phyloP scores from a whole-genome alignment of 2,113 vertebrate genomes.

The Podiceps cristatus region DNA sequence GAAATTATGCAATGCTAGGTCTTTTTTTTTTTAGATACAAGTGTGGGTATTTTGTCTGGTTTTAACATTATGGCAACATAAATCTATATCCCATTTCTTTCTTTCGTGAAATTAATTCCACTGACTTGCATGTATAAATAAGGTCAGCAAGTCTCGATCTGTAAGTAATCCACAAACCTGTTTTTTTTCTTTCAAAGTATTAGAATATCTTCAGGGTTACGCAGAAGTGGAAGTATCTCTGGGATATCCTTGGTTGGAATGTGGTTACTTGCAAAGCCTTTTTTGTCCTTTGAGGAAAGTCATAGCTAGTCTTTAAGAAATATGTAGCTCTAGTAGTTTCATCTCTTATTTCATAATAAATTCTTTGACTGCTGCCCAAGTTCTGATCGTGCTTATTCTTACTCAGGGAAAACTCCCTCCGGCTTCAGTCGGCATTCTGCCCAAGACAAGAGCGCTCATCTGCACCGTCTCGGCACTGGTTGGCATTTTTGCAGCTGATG shows the following conservation, averaged over 20 bases:
- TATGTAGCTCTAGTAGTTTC: background rate
- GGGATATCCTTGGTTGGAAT: background rate
- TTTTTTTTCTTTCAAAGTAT: background rate
- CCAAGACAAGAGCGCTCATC: fast-evolving
- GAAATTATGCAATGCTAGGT: background rate
- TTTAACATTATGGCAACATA: background rate
- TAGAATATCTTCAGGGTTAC: background rate
- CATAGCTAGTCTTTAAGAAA: background rate
- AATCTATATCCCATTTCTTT: background rate
- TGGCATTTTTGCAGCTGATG: background rate
- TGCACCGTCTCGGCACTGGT: background rate
- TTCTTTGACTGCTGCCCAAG: background rate
- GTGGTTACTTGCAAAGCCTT: background rate
- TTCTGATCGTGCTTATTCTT: background rate
- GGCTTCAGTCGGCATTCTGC: background rate
- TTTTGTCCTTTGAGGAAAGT: background rate
- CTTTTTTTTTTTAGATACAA: background rate
- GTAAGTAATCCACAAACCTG: background rate
- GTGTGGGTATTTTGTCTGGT: background rate
- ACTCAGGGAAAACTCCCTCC: background rate
- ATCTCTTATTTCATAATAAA: background rate
- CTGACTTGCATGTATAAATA: background rate
- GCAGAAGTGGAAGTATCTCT: background rate
- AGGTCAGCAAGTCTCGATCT: background rate
- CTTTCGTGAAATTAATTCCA: background rate